These are phyloP conservation scores for Brachionus sp. DNA, from an alignment of 1,140 invertebrate genomes.

Conservation along the genomic window DNA sequence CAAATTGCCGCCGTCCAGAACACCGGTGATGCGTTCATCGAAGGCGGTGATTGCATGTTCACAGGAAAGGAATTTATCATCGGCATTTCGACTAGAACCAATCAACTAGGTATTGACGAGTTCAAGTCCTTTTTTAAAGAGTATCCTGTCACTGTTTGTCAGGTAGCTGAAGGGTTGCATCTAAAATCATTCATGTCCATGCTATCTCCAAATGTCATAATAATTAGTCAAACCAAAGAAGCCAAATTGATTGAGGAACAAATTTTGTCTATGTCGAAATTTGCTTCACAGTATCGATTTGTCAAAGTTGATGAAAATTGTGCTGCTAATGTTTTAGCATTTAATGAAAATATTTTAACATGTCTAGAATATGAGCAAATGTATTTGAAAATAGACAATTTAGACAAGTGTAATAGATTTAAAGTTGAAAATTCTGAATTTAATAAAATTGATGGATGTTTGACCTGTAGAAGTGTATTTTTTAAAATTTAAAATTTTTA, in stretches of 20 bases:
- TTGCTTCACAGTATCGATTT: background rate
- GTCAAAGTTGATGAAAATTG: background rate
- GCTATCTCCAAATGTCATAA: background rate
- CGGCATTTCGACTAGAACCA: constrained; percentile 30
- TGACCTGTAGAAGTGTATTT: constrained; percentile 32
- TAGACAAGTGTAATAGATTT: background rate
- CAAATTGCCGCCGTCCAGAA: background rate
- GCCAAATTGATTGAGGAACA: background rate
- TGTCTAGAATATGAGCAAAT: background rate
- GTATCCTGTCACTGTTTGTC: background rate
- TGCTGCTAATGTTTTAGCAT: constrained; percentile 20
- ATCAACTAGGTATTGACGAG: background rate
- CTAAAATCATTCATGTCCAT: constrained; percentile 32
- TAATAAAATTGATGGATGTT: constrained; percentile 35
- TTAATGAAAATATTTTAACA: background rate
- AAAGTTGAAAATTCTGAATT: constrained; percentile 22
- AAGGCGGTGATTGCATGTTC: constrained; percentile 32
- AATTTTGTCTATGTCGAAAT: background rate
- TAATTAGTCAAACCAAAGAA: background rate
- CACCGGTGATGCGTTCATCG: background rate
- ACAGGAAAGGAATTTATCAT: constrained; percentile 21
- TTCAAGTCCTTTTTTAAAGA: background rate
- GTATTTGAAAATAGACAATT: background rate
- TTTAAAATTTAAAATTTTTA: background rate
- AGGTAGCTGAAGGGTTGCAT: constrained; percentile 5